Evolutionary conservation across 2,113 vertebrate genomes (phyloP).

Genomic region (Sinocyclocheilus rhinocerous): DNA sequence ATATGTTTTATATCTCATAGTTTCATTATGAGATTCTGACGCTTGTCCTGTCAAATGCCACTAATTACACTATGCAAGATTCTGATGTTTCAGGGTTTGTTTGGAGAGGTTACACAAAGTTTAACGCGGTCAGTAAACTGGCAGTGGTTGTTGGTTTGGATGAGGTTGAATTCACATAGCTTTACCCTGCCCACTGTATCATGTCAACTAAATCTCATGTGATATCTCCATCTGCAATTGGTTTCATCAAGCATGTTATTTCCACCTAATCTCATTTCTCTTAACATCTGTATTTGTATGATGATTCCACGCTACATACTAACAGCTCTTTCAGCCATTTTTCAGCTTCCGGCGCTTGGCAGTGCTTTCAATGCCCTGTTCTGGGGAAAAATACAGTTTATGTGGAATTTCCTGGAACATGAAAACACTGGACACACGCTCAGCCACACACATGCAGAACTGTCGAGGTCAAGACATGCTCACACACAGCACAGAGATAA

Average conservation of each 20-base stretch:
- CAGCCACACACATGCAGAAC: constrained; percentile 12
- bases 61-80: background rate
- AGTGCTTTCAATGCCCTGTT: background rate
- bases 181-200: constrained; percentile 8
- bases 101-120: constrained; percentile 36
- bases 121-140: constrained; percentile 11
- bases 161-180: constrained; percentile 11
- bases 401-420: constrained; percentile 47
- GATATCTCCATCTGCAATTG: constrained; percentile 9
- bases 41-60: background rate
- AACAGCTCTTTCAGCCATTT: background rate
- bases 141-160: background rate
- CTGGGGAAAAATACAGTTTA: background rate
- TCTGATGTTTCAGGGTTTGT: background rate
- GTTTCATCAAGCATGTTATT: constrained; percentile 14
- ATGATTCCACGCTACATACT: background rate
- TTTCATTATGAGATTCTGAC: background rate
- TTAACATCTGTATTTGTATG: background rate
- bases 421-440: constrained; percentile 1
- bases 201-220: constrained; percentile 27
- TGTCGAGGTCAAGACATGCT: constrained; percentile 5
- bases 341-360: background rate
- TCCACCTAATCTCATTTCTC: background rate
- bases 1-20: too few relatives aligned
- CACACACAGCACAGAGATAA: background rate